phyloP scores from a whole-genome alignment of 2,888 invertebrate species.

The Hemicrepidius hirtus region DNA sequence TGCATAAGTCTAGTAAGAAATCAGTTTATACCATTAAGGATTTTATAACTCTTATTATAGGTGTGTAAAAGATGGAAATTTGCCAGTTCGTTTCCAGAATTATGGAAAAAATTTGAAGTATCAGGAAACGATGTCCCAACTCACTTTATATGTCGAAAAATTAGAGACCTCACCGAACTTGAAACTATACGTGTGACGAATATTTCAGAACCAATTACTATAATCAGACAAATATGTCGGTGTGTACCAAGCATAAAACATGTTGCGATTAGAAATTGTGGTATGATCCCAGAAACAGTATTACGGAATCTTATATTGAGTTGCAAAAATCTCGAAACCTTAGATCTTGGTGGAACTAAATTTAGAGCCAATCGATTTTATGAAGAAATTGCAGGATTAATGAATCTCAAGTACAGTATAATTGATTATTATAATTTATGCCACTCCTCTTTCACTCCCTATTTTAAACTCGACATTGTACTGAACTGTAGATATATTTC shows the following conservation, averaged over 20 bases:
- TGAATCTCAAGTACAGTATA: slow-evolving; percentile 50
- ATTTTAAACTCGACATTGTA: too few species aligned
- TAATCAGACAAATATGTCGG: slow-evolving; percentile 60
- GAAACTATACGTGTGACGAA: slow-evolving; percentile 54
- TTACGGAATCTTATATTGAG: slow-evolving; percentile 55
- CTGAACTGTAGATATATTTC: too few species aligned
- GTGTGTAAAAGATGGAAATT: slow-evolving; percentile 62
- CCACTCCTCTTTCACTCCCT: too few species aligned
- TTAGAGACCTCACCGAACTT: slow-evolving; percentile 54
- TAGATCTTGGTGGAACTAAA: slow-evolving; percentile 59
- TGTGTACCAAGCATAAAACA: slow-evolving; percentile 55
- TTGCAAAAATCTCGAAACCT: slow-evolving; percentile 56
- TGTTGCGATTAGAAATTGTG: slow-evolving; percentile 55
- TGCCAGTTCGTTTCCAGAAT: slow-evolving; percentile 56
- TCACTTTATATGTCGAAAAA: slow-evolving; percentile 57
- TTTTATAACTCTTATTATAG: slow-evolving; percentile 49
- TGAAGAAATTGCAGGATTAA: slow-evolving; percentile 55
- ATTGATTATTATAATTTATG: too few species aligned
- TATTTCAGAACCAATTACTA: slow-evolving; percentile 55
- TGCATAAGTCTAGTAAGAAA: slow-evolving; percentile 56
- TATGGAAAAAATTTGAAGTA: slow-evolving; percentile 57
- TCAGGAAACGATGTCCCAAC: slow-evolving; percentile 52
- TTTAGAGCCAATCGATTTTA: slow-evolving; percentile 54
- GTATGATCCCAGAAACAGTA: slow-evolving; percentile 49
- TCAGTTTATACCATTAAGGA: not conserved